These are phyloP conservation scores for Poeciliopsis turneri DNA, from an alignment of 2,797 vertebrate species.

Conservation along the genomic window DNA sequence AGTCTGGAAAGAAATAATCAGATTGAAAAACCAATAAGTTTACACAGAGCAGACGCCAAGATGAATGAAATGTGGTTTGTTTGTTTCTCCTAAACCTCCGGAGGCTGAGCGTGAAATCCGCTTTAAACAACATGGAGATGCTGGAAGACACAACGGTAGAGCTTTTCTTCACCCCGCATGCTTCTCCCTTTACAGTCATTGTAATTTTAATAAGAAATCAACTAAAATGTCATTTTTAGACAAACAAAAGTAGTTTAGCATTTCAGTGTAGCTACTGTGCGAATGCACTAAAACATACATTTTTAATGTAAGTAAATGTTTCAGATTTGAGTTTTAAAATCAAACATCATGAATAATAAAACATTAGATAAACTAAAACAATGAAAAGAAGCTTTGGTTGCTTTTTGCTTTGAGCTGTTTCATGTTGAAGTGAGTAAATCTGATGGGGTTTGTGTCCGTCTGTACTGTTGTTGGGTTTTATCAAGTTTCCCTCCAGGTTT, in stretches of 20 bases:
- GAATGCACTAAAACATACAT: background rate
- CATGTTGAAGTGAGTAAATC: background rate
- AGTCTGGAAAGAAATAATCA: conserved; percentile 12
- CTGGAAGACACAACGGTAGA: background rate
- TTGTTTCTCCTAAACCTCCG: background rate
- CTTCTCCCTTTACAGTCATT: background rate
- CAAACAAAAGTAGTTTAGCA: background rate
- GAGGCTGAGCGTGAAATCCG: background rate
- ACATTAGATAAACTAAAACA: background rate
- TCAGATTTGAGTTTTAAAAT: background rate
- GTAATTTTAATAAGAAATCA: background rate
- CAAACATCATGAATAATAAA: too few species aligned
- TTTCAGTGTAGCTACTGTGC: background rate
- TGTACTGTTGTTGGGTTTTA: too few species aligned
- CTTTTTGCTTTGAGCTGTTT: background rate
- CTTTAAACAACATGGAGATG: conserved; percentile 1
- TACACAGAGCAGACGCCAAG: background rate
- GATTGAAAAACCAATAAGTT: background rate
- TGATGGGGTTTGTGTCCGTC: background rate
- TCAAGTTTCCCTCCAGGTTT: too few species aligned
- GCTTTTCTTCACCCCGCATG: background rate
- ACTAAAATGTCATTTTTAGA: background rate
- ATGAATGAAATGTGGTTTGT: background rate
- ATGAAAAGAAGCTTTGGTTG: background rate
- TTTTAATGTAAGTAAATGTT: background rate